These are phyloP conservation scores for Gobiocypris rarus DNA, from an alignment of 2,113 vertebrate genomes.

Conservation along the genomic window DNA sequence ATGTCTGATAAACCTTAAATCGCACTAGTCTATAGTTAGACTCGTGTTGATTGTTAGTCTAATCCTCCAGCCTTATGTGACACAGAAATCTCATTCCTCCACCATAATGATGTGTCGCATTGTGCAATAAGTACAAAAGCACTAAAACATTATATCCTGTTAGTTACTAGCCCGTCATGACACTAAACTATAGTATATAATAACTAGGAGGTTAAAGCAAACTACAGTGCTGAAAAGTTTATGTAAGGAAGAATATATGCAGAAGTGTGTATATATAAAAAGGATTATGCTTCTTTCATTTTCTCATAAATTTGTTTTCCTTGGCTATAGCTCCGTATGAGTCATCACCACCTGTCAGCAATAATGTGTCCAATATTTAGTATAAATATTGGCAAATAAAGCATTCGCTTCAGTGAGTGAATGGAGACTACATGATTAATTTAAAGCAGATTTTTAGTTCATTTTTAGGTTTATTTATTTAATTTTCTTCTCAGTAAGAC, in stretches of 20 bases:
- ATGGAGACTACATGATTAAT: neutral
- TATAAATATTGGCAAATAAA: neutral
- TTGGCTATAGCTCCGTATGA: neutral
- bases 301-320: neutral
- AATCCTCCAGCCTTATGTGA: neutral
- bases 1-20: neutral
- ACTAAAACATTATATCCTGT: neutral
- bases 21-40: neutral
- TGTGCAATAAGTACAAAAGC: neutral
- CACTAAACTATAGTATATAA: neutral
- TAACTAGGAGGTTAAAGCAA: neutral
- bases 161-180: neutral
- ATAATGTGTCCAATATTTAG: neutral
- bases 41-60: neutral
- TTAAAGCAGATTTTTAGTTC: neutral
- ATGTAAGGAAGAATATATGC: neutral
- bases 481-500: neutral
- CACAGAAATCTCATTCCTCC: neutral
- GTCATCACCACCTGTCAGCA: neutral
- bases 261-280: too few relatives aligned
- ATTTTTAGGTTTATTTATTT: neutral
- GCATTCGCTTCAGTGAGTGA: neutral
- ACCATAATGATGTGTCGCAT: neutral
- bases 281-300: neutral
- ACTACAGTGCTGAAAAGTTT: neutral